These are phyloP conservation scores for Drosophila orosa DNA, from an alignment of 1,140 invertebrate species.

Conservation along the genomic window DNA sequence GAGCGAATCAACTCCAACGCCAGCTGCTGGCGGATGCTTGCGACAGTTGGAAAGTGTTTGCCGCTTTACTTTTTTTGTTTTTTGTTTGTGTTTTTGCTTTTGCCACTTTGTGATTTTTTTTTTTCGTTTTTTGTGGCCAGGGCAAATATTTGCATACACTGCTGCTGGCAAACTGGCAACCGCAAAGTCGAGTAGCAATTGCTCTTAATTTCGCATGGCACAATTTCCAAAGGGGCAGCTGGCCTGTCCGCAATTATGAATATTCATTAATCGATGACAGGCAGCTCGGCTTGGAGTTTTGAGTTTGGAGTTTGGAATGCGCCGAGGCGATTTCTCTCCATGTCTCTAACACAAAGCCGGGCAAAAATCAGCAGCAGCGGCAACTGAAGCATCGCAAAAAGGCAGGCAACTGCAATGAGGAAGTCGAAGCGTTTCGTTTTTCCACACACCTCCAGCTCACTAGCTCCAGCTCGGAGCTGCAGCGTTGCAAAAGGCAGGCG, in stretches of 20 bases:
- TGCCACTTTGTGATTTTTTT: conserved; percentile 8
- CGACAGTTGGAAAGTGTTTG: conserved; percentile 77
- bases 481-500: conserved; percentile 52
- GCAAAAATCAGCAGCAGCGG: conserved; percentile 5
- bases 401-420: conserved; percentile 60
- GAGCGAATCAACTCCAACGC: conserved; percentile 32
- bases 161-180: conserved; percentile 17
- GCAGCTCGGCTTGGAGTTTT: conserved; percentile 20
- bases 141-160: conserved; percentile 73
- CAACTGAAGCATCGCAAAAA: conserved; percentile 38
- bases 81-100: conserved; percentile 20
- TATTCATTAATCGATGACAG: conserved; percentile 59
- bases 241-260: conserved; percentile 52
- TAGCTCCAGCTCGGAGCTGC: conserved; percentile 15
- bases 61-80: conserved; percentile 20
- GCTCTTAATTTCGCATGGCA: conserved; percentile 78
- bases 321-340: conserved; percentile 35
- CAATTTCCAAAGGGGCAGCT: conserved; percentile 58
- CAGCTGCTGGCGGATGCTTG: conserved; percentile 69
- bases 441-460: conserved; percentile 30
- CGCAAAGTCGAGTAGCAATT: conserved; percentile 77
- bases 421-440: conserved; percentile 41
- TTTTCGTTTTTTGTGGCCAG: conserved; percentile 35
- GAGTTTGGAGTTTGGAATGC: conserved; percentile 32
- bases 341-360: conserved; percentile 13